Evolutionary conservation across 2,888 invertebrate genomes (phyloP).

Genomic region (Galerucella nymphaeae): DNA sequence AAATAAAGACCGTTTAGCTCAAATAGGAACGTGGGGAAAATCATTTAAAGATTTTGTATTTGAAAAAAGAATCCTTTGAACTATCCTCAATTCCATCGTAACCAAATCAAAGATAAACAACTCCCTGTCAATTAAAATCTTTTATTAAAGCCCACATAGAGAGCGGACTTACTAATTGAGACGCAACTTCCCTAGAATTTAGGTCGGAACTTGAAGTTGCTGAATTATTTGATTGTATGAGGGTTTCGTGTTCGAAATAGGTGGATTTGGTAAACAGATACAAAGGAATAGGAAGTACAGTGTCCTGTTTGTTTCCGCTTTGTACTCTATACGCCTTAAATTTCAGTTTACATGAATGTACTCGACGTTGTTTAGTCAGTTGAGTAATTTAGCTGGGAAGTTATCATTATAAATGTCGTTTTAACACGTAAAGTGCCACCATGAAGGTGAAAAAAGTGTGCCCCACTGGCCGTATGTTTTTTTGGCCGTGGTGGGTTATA

Average conservation of each 20-base stretch:
- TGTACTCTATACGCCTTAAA: background rate
- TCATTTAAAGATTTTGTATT: background rate
- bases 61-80: no score
- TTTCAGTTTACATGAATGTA: background rate
- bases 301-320: conserved; percentile 13
- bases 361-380: background rate
- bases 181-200: conserved; percentile 1
- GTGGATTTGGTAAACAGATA: conserved; percentile 3
- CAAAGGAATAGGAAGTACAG: conserved; percentile 14
- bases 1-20: background rate
- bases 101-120: background rate
- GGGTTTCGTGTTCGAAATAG: conserved; percentile 11
- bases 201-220: conserved; percentile 11
- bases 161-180: conserved; percentile 4
- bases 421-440: no score
- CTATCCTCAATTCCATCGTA: no score
- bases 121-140: no score
- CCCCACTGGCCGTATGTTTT: no score
- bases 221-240: conserved; percentile 23
- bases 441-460: no score
- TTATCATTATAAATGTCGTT: background rate
- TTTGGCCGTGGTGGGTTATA: no score
- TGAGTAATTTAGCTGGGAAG: background rate
- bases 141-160: background rate
- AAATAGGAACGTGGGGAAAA: no score